A percentile compares a stretch with the other conserved stretches of the same genome.
Conservation (phyloP, 1,140 invertebrate genomes). For the Dendrolimus punctatus region DNA sequence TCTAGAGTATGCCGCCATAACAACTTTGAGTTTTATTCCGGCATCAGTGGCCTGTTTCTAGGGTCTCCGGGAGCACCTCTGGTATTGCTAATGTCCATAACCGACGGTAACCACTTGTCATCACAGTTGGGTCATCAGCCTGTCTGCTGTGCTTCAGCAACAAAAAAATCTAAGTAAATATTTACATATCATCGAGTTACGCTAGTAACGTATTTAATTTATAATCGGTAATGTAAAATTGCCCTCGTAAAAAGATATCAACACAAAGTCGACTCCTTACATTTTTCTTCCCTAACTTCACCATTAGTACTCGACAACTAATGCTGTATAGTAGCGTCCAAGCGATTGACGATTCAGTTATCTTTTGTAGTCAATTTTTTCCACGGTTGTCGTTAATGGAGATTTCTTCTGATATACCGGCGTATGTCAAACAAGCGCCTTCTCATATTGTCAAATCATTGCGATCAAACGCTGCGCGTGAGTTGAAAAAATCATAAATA, state of each 20-base stretch:
- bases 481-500: slow-evolving; percentile 10
- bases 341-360: slow-evolving; percentile 51
- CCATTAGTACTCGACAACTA: slow-evolving; percentile 31
- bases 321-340: slow-evolving; percentile 37
- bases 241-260: background rate
- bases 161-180: too few species aligned
- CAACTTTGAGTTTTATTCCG: too few species aligned
- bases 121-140: too few species aligned
- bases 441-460: slow-evolving; percentile 51
- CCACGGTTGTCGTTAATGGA: slow-evolving; percentile 55
- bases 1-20: too few species aligned
- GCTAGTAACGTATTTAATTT: too few species aligned
- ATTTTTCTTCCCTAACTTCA: slow-evolving; percentile 21
- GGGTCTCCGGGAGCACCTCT: too few species aligned
- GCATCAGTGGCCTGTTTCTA: too few species aligned
- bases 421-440: slow-evolving; percentile 41
- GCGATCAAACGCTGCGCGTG: slow-evolving; percentile 42
- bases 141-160: too few species aligned
- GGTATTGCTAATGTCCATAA: too few species aligned
- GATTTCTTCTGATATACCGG: slow-evolving; percentile 39
- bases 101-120: too few species aligned
- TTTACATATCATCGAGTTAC: too few species aligned
- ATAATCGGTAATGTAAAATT: background rate
- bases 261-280: slow-evolving; percentile 20
- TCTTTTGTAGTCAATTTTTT: slow-evolving; percentile 53